Base-by-base conservation (phyloP, 2,888 invertebrate genomes). In the Cecidostiba fungosa region DNA sequence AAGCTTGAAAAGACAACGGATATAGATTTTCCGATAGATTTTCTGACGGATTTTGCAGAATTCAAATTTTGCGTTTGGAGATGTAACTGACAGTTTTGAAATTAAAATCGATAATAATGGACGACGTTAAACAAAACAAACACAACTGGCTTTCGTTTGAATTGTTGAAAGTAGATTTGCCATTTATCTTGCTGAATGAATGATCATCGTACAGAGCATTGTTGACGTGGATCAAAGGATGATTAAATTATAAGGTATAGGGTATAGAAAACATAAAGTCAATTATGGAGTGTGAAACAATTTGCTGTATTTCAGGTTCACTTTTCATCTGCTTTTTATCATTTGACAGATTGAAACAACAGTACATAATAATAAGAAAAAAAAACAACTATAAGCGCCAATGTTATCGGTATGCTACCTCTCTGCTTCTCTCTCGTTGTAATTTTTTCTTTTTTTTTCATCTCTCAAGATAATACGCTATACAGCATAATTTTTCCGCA, bases 241-340 rank as follows among this genome's bases (percentile, higher is more conserved):
- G 2, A 14, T 14, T 26, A 26, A 10, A 77, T 5, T 19, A 16
- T n/a, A 12, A 76, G 76, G 79, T 70, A 8, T 29, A 29, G 26
- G 12, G 16, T 3, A 23, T 59, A 32, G 79, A 79, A 69, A 79
- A 84, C 19, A 39, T 39, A 32, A 77, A 81, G 32, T 66, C 50
- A 50, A 62, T n/a, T 36, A 43, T 86, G 84, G 23, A 84, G 79
- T 87, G 84, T 82, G 89, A 90, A 90, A 89, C 88, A 88, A 87
- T 88, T 86, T 89, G 88, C 86, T 90, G 89, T 89, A 90, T 90
- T 89, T 89, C 87, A 88, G 79, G 87, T 88, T 85, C 14, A 50
- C 76, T 76, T 89, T 32, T 47, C 39, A 36, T 62, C 43, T 10
- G 70, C 72, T 72, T 81, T 62, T 39, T 77, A 83, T 83, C 72